Conservation (phyloP, 2,797 vertebrate species). For the Dipus sagitta region DNA sequence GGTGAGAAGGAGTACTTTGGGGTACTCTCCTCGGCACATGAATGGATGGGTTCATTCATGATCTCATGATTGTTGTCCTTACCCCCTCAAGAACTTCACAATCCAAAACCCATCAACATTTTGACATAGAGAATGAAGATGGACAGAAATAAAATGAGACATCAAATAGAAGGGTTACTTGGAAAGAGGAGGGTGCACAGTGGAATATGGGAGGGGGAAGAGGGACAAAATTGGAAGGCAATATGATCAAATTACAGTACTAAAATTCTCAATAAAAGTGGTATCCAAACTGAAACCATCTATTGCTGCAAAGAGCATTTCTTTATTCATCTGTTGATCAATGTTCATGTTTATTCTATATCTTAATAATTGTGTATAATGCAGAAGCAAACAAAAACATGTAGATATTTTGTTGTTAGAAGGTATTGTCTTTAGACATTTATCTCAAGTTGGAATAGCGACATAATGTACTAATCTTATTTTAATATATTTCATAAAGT, state of each 20-base stretch:
- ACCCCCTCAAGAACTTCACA: no score
- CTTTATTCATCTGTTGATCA: neutral
- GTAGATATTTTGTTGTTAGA: neutral
- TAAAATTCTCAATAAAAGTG: no score
- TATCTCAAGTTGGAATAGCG: neutral
- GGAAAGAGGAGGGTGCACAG: neutral
- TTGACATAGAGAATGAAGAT: no score
- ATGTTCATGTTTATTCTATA: neutral
- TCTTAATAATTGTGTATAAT: neutral
- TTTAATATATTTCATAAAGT: neutral
- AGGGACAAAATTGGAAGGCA: no score
- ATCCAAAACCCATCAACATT: no score
- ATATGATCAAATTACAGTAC: no score
- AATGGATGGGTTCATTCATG: no score
- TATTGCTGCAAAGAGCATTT: neutral
- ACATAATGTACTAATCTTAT: neutral
- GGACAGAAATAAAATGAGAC: neutral
- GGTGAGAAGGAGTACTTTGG: no score
- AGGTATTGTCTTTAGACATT: neutral
- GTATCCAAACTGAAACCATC: no score
- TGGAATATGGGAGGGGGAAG: no score
- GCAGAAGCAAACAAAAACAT: neutral
- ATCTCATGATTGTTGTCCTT: no score
- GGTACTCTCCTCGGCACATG: no score
- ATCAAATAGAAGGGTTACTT: accelerated